phyloP scores from a whole-genome alignment of 2,113 vertebrate genomes.

The Nerophis lumbriciformis region DNA sequence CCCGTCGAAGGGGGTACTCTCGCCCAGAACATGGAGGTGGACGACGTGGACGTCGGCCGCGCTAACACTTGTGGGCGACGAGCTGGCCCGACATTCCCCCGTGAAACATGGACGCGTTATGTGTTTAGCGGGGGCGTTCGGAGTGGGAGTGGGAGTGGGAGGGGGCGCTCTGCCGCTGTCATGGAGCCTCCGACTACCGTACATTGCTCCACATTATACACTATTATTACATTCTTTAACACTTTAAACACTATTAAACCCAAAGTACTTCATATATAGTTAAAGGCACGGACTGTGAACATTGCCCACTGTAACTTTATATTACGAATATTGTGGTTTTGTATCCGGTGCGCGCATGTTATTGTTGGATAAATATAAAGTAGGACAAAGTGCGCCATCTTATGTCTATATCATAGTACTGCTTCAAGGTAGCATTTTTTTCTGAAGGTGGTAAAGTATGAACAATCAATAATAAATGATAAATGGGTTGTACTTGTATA shows the following conservation, averaged over 20 bases:
- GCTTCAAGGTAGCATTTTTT: too few relatives aligned
- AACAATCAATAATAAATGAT: too few relatives aligned
- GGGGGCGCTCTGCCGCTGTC: slow-evolving; percentile 50
- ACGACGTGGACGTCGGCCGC: slow-evolving; percentile 19
- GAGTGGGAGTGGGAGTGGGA: slow-evolving; percentile 41
- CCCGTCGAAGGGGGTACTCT: slow-evolving; percentile 8
- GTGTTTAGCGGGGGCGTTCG: slow-evolving; percentile 60
- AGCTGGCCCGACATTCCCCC: slow-evolving; percentile 36
- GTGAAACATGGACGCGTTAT: slow-evolving; percentile 75
- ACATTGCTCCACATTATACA: slow-evolving; percentile 19
- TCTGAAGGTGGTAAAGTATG: not conserved
- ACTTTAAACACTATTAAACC: not conserved
- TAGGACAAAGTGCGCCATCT: slow-evolving; percentile 24
- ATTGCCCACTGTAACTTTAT: too few relatives aligned
- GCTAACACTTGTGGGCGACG: slow-evolving; percentile 9
- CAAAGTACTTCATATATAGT: not conserved
- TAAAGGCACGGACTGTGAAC: too few relatives aligned
- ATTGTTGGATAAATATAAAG: not conserved
- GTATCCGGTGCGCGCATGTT: not conserved
- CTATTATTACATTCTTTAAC: too few relatives aligned
- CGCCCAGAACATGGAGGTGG: slow-evolving; percentile 6
- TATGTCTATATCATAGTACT: not conserved
- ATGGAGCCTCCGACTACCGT: slow-evolving; percentile 39
- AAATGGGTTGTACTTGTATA: too few relatives aligned
- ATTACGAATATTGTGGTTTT: too few relatives aligned